These are phyloP conservation scores for Lerema accius DNA, from an alignment of 1,140 invertebrate species.

Conservation along the genomic window DNA sequence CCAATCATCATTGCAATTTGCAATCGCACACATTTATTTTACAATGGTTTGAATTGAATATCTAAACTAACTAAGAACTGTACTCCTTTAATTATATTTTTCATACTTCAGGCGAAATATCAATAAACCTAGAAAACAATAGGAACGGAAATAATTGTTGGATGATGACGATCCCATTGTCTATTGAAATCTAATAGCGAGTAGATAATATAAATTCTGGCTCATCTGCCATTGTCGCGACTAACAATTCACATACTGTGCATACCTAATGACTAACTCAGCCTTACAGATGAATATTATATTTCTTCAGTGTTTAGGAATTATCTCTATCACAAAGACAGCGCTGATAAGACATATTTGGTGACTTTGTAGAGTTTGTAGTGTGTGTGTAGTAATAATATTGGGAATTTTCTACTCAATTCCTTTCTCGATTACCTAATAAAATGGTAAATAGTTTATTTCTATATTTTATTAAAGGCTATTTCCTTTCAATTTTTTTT, in stretches of 20 bases:
- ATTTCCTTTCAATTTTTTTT: too few species aligned
- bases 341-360: too few species aligned
- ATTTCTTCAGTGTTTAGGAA: conserved; percentile 16
- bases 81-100: conserved; percentile 8
- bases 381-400: too few species aligned
- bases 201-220: conserved; percentile 53
- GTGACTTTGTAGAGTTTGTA: too few species aligned
- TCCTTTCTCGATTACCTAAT: too few species aligned
- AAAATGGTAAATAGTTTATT: too few species aligned
- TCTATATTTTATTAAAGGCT: too few species aligned
- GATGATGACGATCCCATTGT: conserved; percentile 50
- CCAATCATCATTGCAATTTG: too few species aligned
- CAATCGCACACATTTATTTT: too few species aligned
- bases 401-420: too few species aligned
- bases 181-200: conserved; percentile 56
- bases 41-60: too few species aligned
- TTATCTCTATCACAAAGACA: background rate
- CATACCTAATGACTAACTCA: conserved; percentile 56
- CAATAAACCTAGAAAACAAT: conserved; percentile 30
- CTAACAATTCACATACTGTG: conserved; percentile 66
- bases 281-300: conserved; percentile 30
- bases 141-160: conserved; percentile 19
- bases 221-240: conserved; percentile 55
- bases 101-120: background rate
- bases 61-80: background rate